Evolutionary conservation across 2,797 vertebrate genomes (phyloP), one percentile per base, ranked within the genome.

Genomic region (Amazonetta brasiliensis): DNA sequence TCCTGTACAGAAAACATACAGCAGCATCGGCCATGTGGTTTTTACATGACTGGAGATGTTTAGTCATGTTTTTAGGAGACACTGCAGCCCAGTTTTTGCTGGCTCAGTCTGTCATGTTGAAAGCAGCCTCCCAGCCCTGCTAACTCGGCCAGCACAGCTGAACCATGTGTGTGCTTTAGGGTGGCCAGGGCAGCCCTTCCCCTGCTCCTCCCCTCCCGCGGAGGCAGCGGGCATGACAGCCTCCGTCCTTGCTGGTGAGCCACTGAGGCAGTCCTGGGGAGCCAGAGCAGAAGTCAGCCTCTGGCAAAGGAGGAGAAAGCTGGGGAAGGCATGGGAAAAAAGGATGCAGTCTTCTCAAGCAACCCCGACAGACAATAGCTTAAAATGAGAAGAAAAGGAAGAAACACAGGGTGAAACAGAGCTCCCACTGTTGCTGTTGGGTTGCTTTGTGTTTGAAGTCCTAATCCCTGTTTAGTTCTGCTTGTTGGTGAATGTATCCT

Each of bases 41-140:
- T 90, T 95, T 93, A 92, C 48, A 90, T 55, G 80, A 43, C 16
- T 94, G 88, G 91, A 92, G 92, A 90, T 93, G 81, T 97, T 97
- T 90, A 85, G 92, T 92, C 90, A 79, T 95, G 59, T 80, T 90
- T 96, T 87, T 74, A 83, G 91, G 20, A 75, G 71, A 90, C 92
- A 22, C 19, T 39, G 62, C 64, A 85, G 77, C 66, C 77, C 82
- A 60, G 26, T 67, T 91, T 88, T 92, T 74, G 87, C 94, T 95
- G 95, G 93, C 90, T 96, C 54, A 71, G 55, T 89, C 90, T 66
- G 87, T 89, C 79, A 66, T 54, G 62, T 33, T 89, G 76, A 50
- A 90, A 96, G 92, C 31, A 82, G 73, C 64, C 39, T 95, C 77
- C 30, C 35, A 87, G 87, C 68, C 80, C 60, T 26, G 12, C 58